Percentiles rank a stretch among this genome's conserved stretches.
These are phyloP conservation scores for Noctua comes DNA, from an alignment of 2,888 invertebrate species.

Conservation along the genomic window DNA sequence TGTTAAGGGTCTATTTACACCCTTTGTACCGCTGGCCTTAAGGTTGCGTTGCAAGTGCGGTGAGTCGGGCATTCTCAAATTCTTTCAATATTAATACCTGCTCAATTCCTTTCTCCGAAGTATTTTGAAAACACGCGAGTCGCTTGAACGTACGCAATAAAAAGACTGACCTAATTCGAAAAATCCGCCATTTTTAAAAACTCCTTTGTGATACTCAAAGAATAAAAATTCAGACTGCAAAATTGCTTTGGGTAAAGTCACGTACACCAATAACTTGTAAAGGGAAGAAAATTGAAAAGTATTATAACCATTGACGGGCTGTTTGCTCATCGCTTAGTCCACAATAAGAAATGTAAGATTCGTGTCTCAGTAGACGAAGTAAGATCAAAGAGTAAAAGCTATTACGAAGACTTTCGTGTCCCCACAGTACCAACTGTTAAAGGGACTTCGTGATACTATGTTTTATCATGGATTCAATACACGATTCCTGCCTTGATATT, in stretches of 20 bases:
- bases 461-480: conserved; percentile 1
- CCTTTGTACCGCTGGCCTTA: too few species aligned
- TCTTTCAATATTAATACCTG: not conserved
- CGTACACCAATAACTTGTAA: conserved; percentile 19
- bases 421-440: not conserved
- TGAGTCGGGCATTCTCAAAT: not conserved
- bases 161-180: not conserved
- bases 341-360: not conserved
- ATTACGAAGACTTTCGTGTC: not conserved
- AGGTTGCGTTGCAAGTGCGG: not conserved
- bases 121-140: not conserved
- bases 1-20: too few species aligned
- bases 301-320: not conserved
- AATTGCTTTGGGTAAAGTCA: conserved; percentile 15
- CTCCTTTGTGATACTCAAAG: conserved; percentile 8
- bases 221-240: conserved; percentile 3
- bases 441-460: not conserved
- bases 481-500: not conserved
- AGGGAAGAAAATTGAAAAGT: not conserved
- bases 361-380: conserved; percentile 4
- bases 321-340: not conserved
- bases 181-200: not conserved
- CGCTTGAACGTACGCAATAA: not conserved
- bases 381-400: not conserved
- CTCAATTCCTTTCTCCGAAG: not conserved